Evolutionary conservation across 1,140 invertebrate genomes (phyloP), one percentile per base, ranked within the genome.

Genomic region (Drosophila auraria): DNA sequence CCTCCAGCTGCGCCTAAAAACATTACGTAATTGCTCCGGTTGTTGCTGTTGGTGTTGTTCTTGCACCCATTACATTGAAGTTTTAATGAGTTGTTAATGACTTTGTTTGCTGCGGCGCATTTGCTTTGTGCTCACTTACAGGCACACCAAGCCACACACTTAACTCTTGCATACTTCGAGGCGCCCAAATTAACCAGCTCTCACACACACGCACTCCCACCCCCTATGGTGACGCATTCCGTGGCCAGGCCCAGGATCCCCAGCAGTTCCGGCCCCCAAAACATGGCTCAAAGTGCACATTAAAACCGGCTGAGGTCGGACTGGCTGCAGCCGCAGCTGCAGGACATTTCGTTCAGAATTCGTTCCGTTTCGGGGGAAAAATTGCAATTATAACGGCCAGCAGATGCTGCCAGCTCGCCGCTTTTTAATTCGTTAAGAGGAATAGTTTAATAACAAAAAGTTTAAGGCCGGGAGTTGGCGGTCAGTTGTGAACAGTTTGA

Each of bases 41-140:
- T 58, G 20, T 53, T 45, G 74, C 20, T 53, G 50, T 23, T 58
- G 56, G 9, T 56, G 50, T 68, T 65, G 42, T 42, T 60, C 68
- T 17, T 73, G 68, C 70, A 73, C 20, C 69, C 70, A 73, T 73
- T 73, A 73, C 68, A 73, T 61, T 73, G 70, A 73, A 79, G 75
- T 78, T 79, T 79, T 79, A 78, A 79, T 78, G 76, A 79, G 75
- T 79, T 79, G 76, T 79, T 79, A 79, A 79, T 79, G 76, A 78
- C 75, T 79, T 63, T 65, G 63, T 70, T 57, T 78, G 63, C 45
- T 33, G 58, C 74, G 75, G 45, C 54, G 54, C 68, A 73, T 50
- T 73, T 72, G 54, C 70, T 72, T 72, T 60, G 54, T 56, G 23
- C 40, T 38, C 49, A 49, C 53, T 33, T 42, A 71, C 50, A 25